Conservation (phyloP, 1,140 invertebrate species). For the Neoseiulus cucumeris region DNA sequence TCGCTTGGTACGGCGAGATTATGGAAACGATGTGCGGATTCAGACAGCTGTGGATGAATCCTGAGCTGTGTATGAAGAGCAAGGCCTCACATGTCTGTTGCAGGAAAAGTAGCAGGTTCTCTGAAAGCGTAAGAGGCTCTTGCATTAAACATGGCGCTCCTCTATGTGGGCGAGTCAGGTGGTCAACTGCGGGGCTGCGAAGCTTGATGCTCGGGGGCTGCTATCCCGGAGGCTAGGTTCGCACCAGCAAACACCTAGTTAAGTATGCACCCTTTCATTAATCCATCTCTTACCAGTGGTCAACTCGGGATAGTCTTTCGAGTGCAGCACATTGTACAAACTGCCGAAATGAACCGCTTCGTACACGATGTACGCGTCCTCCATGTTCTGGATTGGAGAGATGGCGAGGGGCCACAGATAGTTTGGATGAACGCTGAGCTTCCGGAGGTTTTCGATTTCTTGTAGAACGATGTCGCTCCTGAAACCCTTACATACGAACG, state of each 20-base stretch:
- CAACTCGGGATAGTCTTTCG: too few species aligned
- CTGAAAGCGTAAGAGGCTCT: neutral
- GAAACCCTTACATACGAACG: neutral
- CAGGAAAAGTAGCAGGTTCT: neutral
- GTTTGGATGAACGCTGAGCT: neutral
- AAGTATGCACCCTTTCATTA: too few species aligned
- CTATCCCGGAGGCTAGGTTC: too few species aligned
- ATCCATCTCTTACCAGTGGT: too few species aligned
- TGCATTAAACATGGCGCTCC: too few species aligned
- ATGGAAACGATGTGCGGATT: neutral
- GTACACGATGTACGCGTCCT: constrained; percentile 3
- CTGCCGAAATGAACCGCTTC: neutral
- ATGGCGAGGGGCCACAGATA: neutral
- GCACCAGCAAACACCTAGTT: too few species aligned
- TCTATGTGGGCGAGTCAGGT: too few species aligned
- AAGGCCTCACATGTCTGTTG: neutral
- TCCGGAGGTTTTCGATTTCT: neutral
- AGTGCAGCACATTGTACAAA: neutral
- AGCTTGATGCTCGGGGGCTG: too few species aligned
- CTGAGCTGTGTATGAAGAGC: neutral
- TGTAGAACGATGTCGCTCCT: neutral
- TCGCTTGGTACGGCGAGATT: neutral
- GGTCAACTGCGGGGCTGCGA: too few species aligned
- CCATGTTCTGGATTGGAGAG: neutral
- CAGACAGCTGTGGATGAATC: neutral